Evolutionary conservation across 2,797 vertebrate species (phyloP).

Genomic region (Propithecus perrieri): DNA sequence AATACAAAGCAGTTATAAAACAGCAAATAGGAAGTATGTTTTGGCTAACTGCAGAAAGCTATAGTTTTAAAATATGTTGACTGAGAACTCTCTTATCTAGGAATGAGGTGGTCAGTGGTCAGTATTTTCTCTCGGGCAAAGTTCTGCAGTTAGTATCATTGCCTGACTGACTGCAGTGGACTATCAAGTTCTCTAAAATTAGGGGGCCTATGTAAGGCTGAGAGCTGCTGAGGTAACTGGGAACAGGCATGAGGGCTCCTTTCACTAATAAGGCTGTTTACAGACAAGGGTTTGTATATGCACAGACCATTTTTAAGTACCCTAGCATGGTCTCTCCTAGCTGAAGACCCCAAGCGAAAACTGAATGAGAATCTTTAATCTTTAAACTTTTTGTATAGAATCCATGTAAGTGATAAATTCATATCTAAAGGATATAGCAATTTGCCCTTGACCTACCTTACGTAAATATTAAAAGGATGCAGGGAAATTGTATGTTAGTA

Average conservation of each 20-base stretch:
- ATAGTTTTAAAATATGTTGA: slow-evolving; percentile 13
- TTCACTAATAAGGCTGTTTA: background rate
- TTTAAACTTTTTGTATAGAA: slow-evolving; percentile 9
- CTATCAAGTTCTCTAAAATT: slow-evolving; percentile 5
- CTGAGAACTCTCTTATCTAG: slow-evolving; percentile 25
- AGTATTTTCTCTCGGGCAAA: slow-evolving; percentile 47
- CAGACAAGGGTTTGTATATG: background rate
- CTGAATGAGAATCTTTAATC: slow-evolving; percentile 16
- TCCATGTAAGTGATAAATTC: background rate
- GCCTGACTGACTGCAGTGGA: background rate
- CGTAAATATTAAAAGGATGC: slow-evolving; percentile 1
- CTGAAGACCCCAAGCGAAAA: background rate
- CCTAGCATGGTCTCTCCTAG: background rate
- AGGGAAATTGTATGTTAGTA: background rate
- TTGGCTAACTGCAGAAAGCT: background rate
- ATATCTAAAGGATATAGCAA: background rate
- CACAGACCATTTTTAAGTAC: background rate
- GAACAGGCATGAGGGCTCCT: background rate
- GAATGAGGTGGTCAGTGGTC: background rate
- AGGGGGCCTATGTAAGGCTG: background rate
- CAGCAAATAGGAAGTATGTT: background rate
- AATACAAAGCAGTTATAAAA: slow-evolving; percentile 11
- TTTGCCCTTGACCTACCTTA: background rate
- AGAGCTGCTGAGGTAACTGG: background rate
- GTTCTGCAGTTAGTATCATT: background rate